Base-by-base conservation (phyloP, 2,888 invertebrate genomes). In the Epinotia demarniana region DNA sequence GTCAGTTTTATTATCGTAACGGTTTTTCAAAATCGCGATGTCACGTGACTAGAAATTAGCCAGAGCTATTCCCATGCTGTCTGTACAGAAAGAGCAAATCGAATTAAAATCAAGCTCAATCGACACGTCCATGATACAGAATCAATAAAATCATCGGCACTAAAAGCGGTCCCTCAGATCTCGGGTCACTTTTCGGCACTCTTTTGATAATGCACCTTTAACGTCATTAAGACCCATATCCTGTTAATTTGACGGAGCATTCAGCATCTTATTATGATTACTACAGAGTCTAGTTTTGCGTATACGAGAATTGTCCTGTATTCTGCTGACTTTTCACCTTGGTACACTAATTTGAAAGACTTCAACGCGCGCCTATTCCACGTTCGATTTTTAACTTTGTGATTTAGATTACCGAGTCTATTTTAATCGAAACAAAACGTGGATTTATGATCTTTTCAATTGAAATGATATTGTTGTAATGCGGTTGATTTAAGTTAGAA, bases 61-160 rank as follows among this genome's bases (percentile, higher is more conserved):
- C 33, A 71, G 27, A 13, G 23, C 5, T 23, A 19, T 66, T 72
- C 55, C 66, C 61, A 57, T 75, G 72, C 86, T 87, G 88, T 86
- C 88, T 87, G 86, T 87, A 83, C 87, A 87, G 89, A 87, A 88
- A 90, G 90, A 89, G 90, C 91, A 89, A 85, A 83, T 83, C 90
- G 87, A 91, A 92, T 89, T 85, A 84, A 84, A 82, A 86, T 85
- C 85, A 85, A 81, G 82, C 81, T 81, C 84, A 84, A 84, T 87
- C 85, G 85, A 86, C 84, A 82, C 75, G 68, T 77, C 69, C 77
- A 89, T 91, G 90, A 91, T 90, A 91, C 88, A 93, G 91, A 93
- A 93, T 93, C 93, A 94, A 94, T 94, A 94, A 93, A 94, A 92
- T 92, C 91, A 90, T 89, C 84, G 87, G 46, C 79, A 81, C 82